Base-by-base conservation (phyloP, 2,888 invertebrate genomes). In the Nomada ruficornis region DNA sequence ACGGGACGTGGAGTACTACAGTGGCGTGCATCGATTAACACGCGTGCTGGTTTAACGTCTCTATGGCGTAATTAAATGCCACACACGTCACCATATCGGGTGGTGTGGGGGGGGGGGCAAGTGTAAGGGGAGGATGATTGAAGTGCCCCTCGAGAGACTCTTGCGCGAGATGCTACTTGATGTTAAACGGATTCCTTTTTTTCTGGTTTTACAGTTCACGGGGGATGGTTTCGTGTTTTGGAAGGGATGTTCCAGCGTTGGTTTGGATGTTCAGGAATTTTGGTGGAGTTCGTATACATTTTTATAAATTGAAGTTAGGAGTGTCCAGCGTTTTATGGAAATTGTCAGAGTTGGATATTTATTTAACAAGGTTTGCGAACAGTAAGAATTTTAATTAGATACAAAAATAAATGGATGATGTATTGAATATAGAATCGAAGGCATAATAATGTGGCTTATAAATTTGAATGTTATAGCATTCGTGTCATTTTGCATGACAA, bases 1-100 rank as follows among this genome's bases (percentile, higher is more conserved):
- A 74, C 70, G 74, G 80, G 47, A 80, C 74, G 65, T 70, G 65
- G 50, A 70, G 74, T 81, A 81, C 54, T 80, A 74, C 54, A 50
- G 70, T 29, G 20, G 29, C 36, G 65, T 7, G 73, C 71, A 57
- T 72, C 60, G 70, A 75, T 77, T 72, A 77, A 26, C 54, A 26
- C 18, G 54, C 67, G 52, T 55, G 63, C 62, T 60, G 62, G 70
- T 80, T 80, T 67, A 77, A 78, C 52, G 50, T 54, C 20, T 52
- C 10, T 15, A 4, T n/a, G 20, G 29, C 29, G 54, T 42, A 78
- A 78, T 80, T 80, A 80, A 71, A 54, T 18, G n/a, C 54, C 54
- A 9, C 54, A 5, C n/a, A 5, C n/a, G 54, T 18, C 18, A 54
- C 10, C 54, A 18, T 50, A 50, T 18, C 18, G 50, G 18, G 50